These are phyloP conservation scores for Leucoraja ocellata DNA, from an alignment of 2,797 vertebrate species.

Conservation along the genomic window DNA sequence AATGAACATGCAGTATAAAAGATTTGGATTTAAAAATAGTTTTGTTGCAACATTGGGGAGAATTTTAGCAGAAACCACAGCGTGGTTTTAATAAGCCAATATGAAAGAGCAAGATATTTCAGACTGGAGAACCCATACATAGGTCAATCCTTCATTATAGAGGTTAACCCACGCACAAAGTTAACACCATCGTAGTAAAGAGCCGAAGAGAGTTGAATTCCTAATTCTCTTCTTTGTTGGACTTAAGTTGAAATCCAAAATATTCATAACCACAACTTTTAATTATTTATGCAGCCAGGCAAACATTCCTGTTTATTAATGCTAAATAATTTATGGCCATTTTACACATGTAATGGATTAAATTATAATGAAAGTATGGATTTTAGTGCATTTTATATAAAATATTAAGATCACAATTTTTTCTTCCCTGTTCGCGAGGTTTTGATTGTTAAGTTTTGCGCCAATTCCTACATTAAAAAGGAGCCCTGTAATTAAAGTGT, in stretches of 20 bases:
- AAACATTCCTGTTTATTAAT: constrained; percentile 37
- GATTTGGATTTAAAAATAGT: neutral
- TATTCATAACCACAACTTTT: constrained; percentile 25
- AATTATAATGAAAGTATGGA: constrained; percentile 37
- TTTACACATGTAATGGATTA: constrained; percentile 37
- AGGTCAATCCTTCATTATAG: neutral
- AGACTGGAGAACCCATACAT: neutral
- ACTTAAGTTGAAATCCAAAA: constrained; percentile 17
- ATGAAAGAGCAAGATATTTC: neutral
- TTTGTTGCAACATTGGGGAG: neutral
- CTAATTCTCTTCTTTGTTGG: constrained; percentile 14
- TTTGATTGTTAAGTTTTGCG: neutral
- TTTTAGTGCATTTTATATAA: constrained; percentile 37
- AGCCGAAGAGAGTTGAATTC: constrained; percentile 17
- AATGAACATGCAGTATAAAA: neutral
- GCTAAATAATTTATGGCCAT: constrained; percentile 32
- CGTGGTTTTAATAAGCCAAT: neutral
- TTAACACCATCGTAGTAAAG: constrained; percentile 4
- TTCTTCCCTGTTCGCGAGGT: neutral
- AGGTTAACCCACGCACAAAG: neutral
- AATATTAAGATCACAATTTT: constrained; percentile 34
- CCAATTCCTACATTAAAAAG: neutral
- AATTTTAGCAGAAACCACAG: neutral
- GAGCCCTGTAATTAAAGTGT: neutral
- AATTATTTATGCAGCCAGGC: constrained; percentile 21